phyloP scores from a whole-genome alignment of 2,888 invertebrate genomes.

The Drosophila pegasa region DNA sequence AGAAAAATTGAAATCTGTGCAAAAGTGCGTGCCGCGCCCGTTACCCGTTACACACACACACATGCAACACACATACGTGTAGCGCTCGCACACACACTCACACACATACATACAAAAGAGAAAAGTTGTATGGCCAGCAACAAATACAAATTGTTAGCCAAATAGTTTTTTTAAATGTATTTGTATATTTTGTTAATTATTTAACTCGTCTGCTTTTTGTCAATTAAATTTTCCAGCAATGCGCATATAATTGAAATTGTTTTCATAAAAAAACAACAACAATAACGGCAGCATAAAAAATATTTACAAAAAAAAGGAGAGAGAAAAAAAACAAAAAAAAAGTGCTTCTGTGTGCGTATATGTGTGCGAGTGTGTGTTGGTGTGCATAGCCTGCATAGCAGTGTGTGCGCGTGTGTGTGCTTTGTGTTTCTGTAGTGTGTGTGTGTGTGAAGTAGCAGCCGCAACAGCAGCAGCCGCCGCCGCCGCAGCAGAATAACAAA shows the following conservation, averaged over 20 bases:
- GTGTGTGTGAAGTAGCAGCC: constrained; percentile 59
- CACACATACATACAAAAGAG: constrained; percentile 63
- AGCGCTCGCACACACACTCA: constrained; percentile 28
- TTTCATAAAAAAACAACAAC: constrained; percentile 22
- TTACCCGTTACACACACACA: constrained; percentile 50
- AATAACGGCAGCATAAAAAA: constrained; percentile 26
- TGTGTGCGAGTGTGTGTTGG: constrained; percentile 50
- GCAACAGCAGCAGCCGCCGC: constrained; percentile 48
- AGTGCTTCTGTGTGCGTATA: constrained; percentile 45
- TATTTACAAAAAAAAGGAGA: constrained; percentile 13
- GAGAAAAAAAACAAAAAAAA: constrained; percentile 19
- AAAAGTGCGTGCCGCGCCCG: constrained; percentile 74
- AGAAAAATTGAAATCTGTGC: constrained; percentile 47
- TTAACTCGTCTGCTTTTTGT: constrained; percentile 38
- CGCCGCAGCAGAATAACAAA: constrained; percentile 68
- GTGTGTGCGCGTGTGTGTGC: constrained; percentile 55
- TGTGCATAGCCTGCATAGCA: constrained; percentile 66
- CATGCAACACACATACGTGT: constrained; percentile 41
- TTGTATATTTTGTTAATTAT: constrained; percentile 50
- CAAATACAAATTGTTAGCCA: constrained; percentile 67
- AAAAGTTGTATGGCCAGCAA: constrained; percentile 71
- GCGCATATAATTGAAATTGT: constrained; percentile 32
- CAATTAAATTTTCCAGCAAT: constrained; percentile 33
- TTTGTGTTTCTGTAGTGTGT: constrained; percentile 47
- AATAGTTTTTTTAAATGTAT: constrained; percentile 22